A percentile compares a stretch with the other conserved stretches of the same genome.
phyloP scores from a whole-genome alignment of 1,140 invertebrate genomes.

The Hycleus phaleratus region DNA sequence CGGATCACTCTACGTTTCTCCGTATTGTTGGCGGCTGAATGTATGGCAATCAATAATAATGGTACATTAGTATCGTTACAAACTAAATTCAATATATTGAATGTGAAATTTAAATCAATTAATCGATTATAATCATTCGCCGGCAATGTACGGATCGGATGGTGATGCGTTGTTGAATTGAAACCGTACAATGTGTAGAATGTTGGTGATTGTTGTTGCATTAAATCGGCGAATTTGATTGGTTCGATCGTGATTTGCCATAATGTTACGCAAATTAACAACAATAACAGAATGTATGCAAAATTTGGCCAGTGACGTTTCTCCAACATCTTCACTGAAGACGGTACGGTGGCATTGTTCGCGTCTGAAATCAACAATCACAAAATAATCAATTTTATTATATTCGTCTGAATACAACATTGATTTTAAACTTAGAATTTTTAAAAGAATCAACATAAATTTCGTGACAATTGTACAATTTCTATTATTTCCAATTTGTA shows the following conservation, averaged over 20 bases:
- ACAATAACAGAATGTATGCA: neutral
- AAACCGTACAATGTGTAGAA: constrained; percentile 15
- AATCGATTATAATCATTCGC: constrained; percentile 31
- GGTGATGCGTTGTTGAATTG: constrained; percentile 18
- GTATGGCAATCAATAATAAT: constrained; percentile 55
- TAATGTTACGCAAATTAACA: neutral
- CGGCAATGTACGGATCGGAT: constrained; percentile 20
- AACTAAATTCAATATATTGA: constrained; percentile 28
- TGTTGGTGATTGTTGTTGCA: neutral
- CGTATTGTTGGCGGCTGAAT: constrained; percentile 58
- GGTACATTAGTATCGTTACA: constrained; percentile 31
- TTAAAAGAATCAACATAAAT: too few species aligned
- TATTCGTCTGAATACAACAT: too few species aligned
- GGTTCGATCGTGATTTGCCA: neutral
- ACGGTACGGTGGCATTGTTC: neutral
- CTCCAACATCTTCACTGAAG: constrained; percentile 7
- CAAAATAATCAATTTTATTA: too few species aligned
- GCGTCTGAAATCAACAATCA: too few species aligned
- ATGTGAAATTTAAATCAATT: constrained; percentile 33
- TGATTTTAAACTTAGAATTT: too few species aligned
- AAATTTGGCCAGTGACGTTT: neutral
- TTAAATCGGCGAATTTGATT: neutral
- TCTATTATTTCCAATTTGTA: too few species aligned
- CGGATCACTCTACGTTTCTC: constrained; percentile 54
- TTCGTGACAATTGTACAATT: too few species aligned